phyloP scores from a whole-genome alignment of 2,113 vertebrate genomes.

The Antechinus flavipes region DNA sequence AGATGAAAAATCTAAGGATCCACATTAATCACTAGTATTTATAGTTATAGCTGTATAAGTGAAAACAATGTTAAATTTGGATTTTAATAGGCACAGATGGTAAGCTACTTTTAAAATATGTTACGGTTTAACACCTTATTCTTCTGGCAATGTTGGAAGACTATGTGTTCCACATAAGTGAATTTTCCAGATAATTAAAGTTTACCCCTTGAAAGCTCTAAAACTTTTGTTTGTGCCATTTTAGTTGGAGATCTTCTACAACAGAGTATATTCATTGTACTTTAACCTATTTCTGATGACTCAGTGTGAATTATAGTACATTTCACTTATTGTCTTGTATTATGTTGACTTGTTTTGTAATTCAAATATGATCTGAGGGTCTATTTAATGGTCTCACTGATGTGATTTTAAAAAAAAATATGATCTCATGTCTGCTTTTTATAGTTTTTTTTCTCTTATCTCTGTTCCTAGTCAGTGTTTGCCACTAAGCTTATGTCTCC shows the following conservation, averaged over 20 bases:
- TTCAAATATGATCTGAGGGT: neutral
- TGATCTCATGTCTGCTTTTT: neutral
- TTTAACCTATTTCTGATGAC: neutral
- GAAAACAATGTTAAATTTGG: conserved; percentile 65
- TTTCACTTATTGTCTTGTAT: neutral
- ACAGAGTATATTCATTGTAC: neutral
- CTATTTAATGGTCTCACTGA: neutral
- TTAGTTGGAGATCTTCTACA: conserved; percentile 40
- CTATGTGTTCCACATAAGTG: conserved; percentile 45
- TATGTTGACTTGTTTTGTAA: neutral
- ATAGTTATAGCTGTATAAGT: conserved; percentile 38
- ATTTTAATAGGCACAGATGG: conserved; percentile 63
- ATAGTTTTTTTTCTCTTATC: neutral
- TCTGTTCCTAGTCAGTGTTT: neutral
- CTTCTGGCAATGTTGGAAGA: conserved; percentile 53
- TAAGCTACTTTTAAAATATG: conserved; percentile 62
- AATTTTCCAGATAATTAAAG: conserved; percentile 66
- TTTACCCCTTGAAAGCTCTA: conserved; percentile 53
- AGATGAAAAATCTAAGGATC: conserved; percentile 21
- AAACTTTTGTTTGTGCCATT: conserved; percentile 59
- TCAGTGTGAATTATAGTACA: neutral
- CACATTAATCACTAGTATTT: conserved; percentile 16
- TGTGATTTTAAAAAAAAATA: neutral
- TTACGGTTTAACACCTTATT: conserved; percentile 51
- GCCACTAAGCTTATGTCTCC: neutral